A percentile compares a stretch with the other conserved stretches of the same genome.
phyloP scores from a whole-genome alignment of 2,888 invertebrate genomes.

The Leucoma salicis region DNA sequence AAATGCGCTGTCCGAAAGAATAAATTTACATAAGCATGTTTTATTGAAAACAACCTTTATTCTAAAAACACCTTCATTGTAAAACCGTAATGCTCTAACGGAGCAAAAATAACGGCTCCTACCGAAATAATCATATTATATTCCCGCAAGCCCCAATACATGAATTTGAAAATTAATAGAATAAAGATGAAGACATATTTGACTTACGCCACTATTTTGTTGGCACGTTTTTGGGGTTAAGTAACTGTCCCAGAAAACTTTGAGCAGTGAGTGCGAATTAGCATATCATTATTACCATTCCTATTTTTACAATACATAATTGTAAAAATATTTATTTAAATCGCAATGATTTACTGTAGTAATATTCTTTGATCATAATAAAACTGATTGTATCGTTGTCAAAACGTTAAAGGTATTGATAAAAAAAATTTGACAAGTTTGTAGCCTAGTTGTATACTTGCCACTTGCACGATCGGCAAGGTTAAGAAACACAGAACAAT shows the following conservation, averaged over 20 bases:
- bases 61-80: constrained; percentile 8
- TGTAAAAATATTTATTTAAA: no score
- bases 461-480: no score
- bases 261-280: background rate
- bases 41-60: constrained; percentile 4
- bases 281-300: background rate
- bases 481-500: no score
- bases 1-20: no score
- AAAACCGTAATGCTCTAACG: constrained; percentile 12
- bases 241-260: constrained; percentile 6
- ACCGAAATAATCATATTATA: constrained; percentile 20
- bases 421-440: no score
- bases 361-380: no score
- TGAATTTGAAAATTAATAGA: constrained; percentile 21
- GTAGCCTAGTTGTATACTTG: no score
- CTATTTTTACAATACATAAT: no score
- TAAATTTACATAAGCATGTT: background rate
- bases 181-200: constrained; percentile 13
- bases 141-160: constrained; percentile 23
- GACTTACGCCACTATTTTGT: constrained; percentile 11
- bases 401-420: no score
- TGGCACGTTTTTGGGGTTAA: constrained; percentile 3
- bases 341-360: no score
- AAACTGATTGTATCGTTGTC: no score
- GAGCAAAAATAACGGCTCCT: constrained; percentile 17